A percentile compares a stretch with the other conserved stretches of the same genome.
Conservation (phyloP, 1,140 invertebrate species). For the Ceratina japonica region DNA sequence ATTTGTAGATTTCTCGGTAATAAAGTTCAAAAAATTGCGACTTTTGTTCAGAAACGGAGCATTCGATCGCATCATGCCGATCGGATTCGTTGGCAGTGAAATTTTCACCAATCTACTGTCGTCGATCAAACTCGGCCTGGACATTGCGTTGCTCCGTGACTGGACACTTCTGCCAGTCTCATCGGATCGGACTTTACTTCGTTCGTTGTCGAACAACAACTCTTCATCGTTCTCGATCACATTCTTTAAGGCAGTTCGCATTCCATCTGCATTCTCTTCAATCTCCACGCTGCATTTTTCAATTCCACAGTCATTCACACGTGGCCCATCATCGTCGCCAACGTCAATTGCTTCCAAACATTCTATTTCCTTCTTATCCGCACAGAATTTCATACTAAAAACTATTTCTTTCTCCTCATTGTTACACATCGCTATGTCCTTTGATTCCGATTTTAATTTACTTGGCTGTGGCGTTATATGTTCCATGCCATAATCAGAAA, state of each 20-base stretch:
- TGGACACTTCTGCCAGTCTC: neutral
- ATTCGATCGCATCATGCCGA: conserved; percentile 74
- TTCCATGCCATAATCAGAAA: neutral
- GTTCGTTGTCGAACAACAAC: neutral
- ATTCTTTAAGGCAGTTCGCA: too few species aligned
- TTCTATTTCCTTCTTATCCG: neutral
- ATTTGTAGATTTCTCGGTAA: conserved; percentile 77
- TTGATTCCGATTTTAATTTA: neutral
- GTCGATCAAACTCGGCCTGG: conserved; percentile 61
- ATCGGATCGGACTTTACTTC: neutral
- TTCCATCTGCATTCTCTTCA: neutral
- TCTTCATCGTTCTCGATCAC: neutral
- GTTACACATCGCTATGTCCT: too few species aligned
- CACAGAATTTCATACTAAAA: conserved; percentile 27
- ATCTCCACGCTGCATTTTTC: neutral
- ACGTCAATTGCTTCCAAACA: neutral
- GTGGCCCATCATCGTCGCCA: neutral
- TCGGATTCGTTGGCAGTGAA: conserved; percentile 70
- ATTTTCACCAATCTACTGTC: conserved; percentile 74
- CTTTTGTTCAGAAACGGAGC: conserved; percentile 75
- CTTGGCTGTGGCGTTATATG: neutral
- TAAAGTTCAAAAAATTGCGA: conserved; percentile 74
- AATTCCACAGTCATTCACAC: neutral
- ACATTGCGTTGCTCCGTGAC: neutral
- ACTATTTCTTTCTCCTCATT: conserved; percentile 40